Percentiles rank a stretch among this genome's conserved stretches.
Evolutionary conservation across 53 echinoderm and acorn worm genomes (phyloP).

Genomic region (Patiria pectinifera): DNA sequence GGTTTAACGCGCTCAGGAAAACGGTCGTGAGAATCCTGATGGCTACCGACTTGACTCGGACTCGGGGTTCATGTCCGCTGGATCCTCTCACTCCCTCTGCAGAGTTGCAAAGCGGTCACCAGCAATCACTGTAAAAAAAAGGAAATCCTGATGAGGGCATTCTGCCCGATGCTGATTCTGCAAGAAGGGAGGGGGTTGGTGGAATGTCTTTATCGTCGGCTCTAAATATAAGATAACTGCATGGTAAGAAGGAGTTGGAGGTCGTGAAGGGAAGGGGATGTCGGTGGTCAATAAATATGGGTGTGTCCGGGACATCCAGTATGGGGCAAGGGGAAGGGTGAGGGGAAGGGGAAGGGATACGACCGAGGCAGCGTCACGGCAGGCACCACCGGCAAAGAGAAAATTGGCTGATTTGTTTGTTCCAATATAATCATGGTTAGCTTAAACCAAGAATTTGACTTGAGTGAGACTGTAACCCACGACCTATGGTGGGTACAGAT

Average conservation of each 20-base stretch:
- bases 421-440: too few species aligned
- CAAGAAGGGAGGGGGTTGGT: not conserved
- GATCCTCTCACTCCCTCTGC: not conserved
- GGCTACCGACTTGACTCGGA: not conserved
- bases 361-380: not conserved
- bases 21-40: not conserved
- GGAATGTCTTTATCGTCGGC: not conserved
- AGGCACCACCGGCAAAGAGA: not conserved
- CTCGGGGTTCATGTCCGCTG: not conserved
- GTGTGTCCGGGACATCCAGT: conserved; percentile 12
- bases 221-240: not conserved
- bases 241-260: not conserved
- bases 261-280: not conserved
- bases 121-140: not conserved
- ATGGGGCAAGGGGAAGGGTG: not conserved
- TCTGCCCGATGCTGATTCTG: not conserved
- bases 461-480: too few species aligned
- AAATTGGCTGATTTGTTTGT: too few species aligned
- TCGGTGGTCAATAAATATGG: conserved; percentile 19
- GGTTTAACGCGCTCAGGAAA: not conserved
- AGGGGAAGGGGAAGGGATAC: not conserved
- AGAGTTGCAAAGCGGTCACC: not conserved
- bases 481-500: too few species aligned
- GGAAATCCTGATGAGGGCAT: not conserved
- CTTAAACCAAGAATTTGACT: too few species aligned